These are phyloP conservation scores for Lampropteryx suffumata DNA, from an alignment of 2,888 invertebrate species.

Conservation along the genomic window DNA sequence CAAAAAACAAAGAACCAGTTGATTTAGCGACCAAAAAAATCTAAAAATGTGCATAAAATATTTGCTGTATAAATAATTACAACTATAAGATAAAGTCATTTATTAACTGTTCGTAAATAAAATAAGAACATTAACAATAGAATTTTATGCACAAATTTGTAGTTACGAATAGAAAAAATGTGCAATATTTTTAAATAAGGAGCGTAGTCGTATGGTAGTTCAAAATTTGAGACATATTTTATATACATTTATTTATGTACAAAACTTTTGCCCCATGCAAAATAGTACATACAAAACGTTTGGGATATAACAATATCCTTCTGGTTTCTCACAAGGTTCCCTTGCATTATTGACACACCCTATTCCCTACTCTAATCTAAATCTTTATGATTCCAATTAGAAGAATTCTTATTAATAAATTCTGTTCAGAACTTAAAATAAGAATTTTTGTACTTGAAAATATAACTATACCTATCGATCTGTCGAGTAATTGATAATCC, in stretches of 20 bases:
- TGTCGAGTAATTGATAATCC: slow-evolving; percentile 25
- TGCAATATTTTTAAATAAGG: slow-evolving; percentile 11
- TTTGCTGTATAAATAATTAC: not conserved
- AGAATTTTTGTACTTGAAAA: slow-evolving; percentile 30
- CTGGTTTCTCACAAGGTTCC: slow-evolving; percentile 90
- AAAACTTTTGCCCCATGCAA: slow-evolving; percentile 88
- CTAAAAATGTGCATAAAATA: slow-evolving; percentile 13
- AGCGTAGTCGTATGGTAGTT: slow-evolving; percentile 64
- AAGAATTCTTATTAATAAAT: slow-evolving; percentile 26
- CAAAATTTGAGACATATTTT: slow-evolving; percentile 32
- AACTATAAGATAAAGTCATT: not conserved
- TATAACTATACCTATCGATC: slow-evolving; percentile 30
- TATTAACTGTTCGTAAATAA: slow-evolving; percentile 1
- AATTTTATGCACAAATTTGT: slow-evolving; percentile 19
- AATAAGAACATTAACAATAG: slow-evolving; percentile 2
- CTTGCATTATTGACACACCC: slow-evolving; percentile 63
- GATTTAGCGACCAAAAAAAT: not conserved
- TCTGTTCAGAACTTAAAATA: slow-evolving; percentile 22
- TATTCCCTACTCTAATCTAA: slow-evolving; percentile 32
- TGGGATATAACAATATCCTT: slow-evolving; percentile 69
- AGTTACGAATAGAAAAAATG: not conserved
- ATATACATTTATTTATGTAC: slow-evolving; percentile 49
- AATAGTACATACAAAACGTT: slow-evolving; percentile 88
- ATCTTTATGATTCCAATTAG: slow-evolving; percentile 17
- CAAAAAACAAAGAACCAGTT: not conserved